phyloP scores from a whole-genome alignment of 2,113 vertebrate species.

The Gorsachius goisagi region DNA sequence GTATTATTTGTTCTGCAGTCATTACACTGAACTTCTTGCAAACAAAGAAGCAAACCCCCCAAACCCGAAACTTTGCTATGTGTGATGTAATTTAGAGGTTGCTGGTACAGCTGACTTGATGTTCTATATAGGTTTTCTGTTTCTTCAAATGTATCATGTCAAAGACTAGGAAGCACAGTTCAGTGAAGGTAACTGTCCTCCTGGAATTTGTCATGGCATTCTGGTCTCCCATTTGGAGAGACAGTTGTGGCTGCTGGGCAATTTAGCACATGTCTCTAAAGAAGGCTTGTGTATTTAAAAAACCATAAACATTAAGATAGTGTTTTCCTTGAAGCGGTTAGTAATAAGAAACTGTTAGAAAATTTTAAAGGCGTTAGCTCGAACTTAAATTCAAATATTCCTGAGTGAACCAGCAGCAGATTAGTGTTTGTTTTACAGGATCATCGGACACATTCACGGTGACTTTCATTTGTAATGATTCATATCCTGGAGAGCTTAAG shows the following conservation, averaged over 20 bases:
- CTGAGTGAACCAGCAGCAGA: not conserved
- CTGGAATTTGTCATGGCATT: not conserved
- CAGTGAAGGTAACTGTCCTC: not conserved
- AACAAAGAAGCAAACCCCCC: not conserved
- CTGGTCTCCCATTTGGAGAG: not conserved
- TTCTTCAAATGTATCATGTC: not conserved
- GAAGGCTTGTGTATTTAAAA: not conserved
- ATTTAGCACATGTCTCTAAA: not conserved
- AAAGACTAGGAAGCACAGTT: not conserved
- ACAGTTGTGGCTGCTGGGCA: not conserved
- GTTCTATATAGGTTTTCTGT: not conserved
- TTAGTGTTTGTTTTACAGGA: slow-evolving; percentile 68
- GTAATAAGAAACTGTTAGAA: not conserved
- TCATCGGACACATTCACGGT: slow-evolving; percentile 79
- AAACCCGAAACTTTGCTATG: not conserved
- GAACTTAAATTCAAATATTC: not conserved
- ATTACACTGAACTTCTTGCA: not conserved
- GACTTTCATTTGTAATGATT: slow-evolving; percentile 86
- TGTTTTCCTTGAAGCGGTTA: not conserved
- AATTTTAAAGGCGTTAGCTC: not conserved
- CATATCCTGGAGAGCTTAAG: slow-evolving; percentile 72
- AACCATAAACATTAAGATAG: not conserved
- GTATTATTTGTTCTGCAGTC: not conserved
- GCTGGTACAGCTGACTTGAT: not conserved
- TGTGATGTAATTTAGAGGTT: not conserved